Conservation (phyloP, 2,113 vertebrate species). For the Rhinoderma darwinii region DNA sequence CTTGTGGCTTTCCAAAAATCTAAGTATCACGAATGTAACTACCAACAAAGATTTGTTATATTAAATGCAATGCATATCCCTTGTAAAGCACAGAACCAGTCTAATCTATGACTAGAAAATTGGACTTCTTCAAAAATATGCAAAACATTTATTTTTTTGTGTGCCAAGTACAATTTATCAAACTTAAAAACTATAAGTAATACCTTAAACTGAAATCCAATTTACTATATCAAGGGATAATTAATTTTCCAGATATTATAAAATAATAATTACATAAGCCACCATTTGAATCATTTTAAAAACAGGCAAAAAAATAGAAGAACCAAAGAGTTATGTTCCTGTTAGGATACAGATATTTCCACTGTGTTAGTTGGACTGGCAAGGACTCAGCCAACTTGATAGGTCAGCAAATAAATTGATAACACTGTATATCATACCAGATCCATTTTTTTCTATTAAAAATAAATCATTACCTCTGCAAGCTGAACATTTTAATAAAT, state of each 20-base stretch:
- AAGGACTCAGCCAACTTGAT: too few relatives aligned
- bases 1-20: conserved; percentile 11
- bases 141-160: not conserved
- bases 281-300: too few relatives aligned
- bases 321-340: too few relatives aligned
- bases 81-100: not conserved
- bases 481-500: too few relatives aligned
- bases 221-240: not conserved
- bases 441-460: too few relatives aligned
- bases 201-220: not conserved
- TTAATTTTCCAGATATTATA: conserved; percentile 32
- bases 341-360: too few relatives aligned
- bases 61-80: not conserved
- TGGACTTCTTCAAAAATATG: conserved; percentile 3
- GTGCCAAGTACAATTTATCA: conserved; percentile 24
- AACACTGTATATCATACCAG: too few relatives aligned
- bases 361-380: too few relatives aligned
- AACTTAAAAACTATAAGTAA: not conserved
- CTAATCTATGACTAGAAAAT: conserved; percentile 3
- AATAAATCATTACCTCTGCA: too few relatives aligned
- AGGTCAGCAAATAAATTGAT: too few relatives aligned
- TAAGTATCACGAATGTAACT: conserved; percentile 2
- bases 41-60: not conserved
- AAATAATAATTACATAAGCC: too few relatives aligned
- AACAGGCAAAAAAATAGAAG: too few relatives aligned